Base-by-base conservation (phyloP, 2,888 invertebrate genomes). In the Cheilosia scutellata region DNA sequence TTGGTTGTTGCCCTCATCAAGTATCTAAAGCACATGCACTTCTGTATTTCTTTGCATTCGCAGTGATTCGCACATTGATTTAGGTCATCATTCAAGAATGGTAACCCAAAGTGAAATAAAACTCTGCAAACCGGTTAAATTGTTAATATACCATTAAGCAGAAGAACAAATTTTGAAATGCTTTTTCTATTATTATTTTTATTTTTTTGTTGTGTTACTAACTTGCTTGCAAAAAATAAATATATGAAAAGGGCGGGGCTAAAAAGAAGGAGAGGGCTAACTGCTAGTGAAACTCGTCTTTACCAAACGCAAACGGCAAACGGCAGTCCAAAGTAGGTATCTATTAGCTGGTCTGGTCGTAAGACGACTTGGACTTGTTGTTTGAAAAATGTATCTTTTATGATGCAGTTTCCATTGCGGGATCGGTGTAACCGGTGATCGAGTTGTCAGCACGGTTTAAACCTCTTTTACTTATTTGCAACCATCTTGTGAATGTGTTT, bases 341-440 rank as follows among this genome's bases (percentile, higher is more conserved):
- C 33, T 11, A 11, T 11, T 37, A 47, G 6, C 40, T 40, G 37
- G n/a, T n/a, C 4, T 55, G 57, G 49, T 57, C 55, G 57, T 62
- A 60, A 16, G 16, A 9, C 44, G 25, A 11, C 25, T 9, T 63
- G 57, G 25, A 11, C 25, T 13, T 63, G 57, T 60, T 51, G 60
- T 65, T 66, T 7, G 13, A 42, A 58, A 49, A 87, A 89, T 89
- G 89, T 87, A 88, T 86, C 87, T 20, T n/a, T n/a, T 20, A 89
- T 89, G 83, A 90, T 89, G 89, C 89, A 89, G 89, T 90, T 88
- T 89, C 87, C 72, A 87, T 88, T 87, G 76, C 89, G 89, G 90
- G 88, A 90, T 89, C 90, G 78, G 79, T 87, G 76, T 74, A 72
- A 66, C 71, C 76, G 75, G 82, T 86, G 80, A 80, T 72, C 62